A percentile compares a stretch with the other conserved stretches of the same genome.
phyloP scores from a whole-genome alignment of 2,888 invertebrate species.

The Sinodicranocentrus sp. region DNA sequence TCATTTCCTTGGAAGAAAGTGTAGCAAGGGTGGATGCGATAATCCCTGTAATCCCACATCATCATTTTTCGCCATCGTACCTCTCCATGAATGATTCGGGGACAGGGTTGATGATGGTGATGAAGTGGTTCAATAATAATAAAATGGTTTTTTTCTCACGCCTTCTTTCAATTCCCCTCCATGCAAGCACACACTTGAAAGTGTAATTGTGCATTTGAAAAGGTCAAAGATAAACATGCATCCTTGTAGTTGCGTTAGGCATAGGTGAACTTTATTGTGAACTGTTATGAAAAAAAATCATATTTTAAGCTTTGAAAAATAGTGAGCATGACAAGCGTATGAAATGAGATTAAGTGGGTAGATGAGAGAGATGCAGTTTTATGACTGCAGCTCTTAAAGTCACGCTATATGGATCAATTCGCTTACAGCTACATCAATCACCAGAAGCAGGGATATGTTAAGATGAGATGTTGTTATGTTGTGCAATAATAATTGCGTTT shows the following conservation, averaged over 20 bases:
- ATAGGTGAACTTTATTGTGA: too few relatives aligned
- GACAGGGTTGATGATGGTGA: background rate
- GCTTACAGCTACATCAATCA: too few relatives aligned
- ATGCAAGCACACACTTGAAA: background rate
- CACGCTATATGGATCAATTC: too few relatives aligned
- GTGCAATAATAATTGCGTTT: too few relatives aligned
- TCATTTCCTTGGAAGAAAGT: slow-evolving; percentile 16
- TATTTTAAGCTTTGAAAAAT: too few relatives aligned
- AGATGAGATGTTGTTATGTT: too few relatives aligned
- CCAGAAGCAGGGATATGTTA: too few relatives aligned
- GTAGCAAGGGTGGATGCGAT: background rate
- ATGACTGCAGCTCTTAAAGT: too few relatives aligned
- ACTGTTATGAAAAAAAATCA: too few relatives aligned
- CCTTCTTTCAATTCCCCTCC: slow-evolving; percentile 14
- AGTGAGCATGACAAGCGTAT: too few relatives aligned
- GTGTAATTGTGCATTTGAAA: background rate
- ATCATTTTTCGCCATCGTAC: slow-evolving; percentile 2
- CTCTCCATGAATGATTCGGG: background rate
- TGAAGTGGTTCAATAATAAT: background rate
- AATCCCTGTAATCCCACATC: slow-evolving; percentile 17
- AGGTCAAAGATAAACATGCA: slow-evolving; percentile 44
- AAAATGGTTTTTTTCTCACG: slow-evolving; percentile 57
- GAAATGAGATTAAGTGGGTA: too few relatives aligned
- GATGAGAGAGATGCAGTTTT: too few relatives aligned
- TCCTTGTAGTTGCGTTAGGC: background rate